Evolutionary conservation across 2,113 vertebrate species (phyloP).

Genomic region (Ceyx cyanopectus): DNA sequence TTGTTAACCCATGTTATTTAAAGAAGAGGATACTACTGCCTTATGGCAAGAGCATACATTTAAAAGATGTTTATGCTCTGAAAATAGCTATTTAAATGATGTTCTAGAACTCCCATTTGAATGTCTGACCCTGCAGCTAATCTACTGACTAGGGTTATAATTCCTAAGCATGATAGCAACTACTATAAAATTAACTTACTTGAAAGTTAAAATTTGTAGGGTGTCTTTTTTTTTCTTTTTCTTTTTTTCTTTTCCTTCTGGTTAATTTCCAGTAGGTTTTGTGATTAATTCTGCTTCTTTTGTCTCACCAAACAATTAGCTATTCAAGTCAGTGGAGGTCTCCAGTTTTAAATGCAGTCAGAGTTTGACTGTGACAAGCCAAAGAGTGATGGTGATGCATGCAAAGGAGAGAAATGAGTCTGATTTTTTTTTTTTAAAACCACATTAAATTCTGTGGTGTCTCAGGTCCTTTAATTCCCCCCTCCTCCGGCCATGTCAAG

Average conservation of each 20-base stretch:
- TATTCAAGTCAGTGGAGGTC: slow-evolving; percentile 12
- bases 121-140: neutral
- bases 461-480: neutral
- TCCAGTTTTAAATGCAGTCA: slow-evolving; percentile 24
- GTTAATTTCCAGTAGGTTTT: slow-evolving; percentile 2
- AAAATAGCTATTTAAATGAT: neutral
- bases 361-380: neutral
- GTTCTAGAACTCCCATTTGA: neutral
- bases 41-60: slow-evolving; percentile 1
- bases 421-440: neutral
- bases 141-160: neutral
- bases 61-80: neutral
- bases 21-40: neutral
- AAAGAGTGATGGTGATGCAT: neutral
- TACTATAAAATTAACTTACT: neutral
- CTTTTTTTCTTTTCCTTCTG: neutral
- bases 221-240: too few relatives aligned
- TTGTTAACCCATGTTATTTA: neutral
- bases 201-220: neutral
- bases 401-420: neutral
- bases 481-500: neutral
- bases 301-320: neutral
- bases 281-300: neutral
- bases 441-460: neutral
- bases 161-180: neutral